Evolutionary conservation across 2,113 vertebrate genomes (phyloP).

Genomic region (Boulengeromyrus knoepffleri): DNA sequence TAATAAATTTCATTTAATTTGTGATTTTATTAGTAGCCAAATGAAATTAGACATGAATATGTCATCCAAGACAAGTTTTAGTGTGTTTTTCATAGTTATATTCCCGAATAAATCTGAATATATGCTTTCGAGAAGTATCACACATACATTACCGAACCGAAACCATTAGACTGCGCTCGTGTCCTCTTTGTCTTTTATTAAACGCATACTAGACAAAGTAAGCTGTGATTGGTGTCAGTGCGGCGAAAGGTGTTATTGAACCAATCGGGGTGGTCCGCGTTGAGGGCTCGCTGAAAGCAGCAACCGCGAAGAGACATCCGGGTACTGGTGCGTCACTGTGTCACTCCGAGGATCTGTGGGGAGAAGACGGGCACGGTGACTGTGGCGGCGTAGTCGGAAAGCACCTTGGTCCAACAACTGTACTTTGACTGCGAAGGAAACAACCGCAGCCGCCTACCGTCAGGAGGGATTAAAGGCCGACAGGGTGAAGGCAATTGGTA

Average conservation of each 20-base stretch:
- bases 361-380: slow-evolving; percentile 9
- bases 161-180: background rate
- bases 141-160: background rate
- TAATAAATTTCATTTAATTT: background rate
- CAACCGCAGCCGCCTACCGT: background rate
- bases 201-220: background rate
- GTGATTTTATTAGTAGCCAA: background rate
- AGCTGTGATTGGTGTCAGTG: background rate
- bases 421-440: background rate
- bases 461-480: background rate
- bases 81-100: background rate
- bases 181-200: background rate
- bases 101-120: background rate
- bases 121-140: background rate
- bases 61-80: background rate
- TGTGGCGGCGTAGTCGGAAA: background rate
- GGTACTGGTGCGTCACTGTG: slow-evolving; percentile 14
- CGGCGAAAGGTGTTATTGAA: background rate
- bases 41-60: background rate
- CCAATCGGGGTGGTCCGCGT: background rate
- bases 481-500: background rate
- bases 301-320: slow-evolving; percentile 16
- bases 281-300: background rate
- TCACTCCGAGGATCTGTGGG: slow-evolving; percentile 15
- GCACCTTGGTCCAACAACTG: background rate